Base-by-base conservation (phyloP, 2,797 vertebrate genomes). In the Chelon labrosus region DNA sequence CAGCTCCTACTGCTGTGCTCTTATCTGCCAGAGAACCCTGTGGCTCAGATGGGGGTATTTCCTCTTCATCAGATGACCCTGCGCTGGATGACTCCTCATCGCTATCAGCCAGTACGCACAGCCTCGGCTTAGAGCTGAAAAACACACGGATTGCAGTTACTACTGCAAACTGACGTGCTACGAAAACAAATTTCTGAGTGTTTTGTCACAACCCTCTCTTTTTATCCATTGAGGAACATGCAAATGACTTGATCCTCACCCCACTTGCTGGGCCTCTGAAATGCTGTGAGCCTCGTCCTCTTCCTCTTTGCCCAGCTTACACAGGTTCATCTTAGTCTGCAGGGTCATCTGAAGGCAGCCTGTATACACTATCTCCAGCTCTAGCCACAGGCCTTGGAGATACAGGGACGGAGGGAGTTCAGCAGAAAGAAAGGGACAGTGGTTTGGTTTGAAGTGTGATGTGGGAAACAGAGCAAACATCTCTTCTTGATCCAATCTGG, bases 261-360 rank as follows among this genome's bases (percentile, higher is more conserved):
- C 84, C 9, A 92, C 80, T 77, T 70, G 86, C 2, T 92, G 86
- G 7, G 81, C 85, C 65, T 95, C 93, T 61, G 72, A 86, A 7
- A 88, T 7, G 0, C 35, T 87, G 70, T 92, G 0, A 0, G 88
- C 72, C 55, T 95, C 95, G 4, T 93, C 94, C 2, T 89, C 85
- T 35, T 68, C 89, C 14, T 97, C 96, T 85, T 94, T 95, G 42
- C 96, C 95, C 70, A 97, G 91, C 67, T 96, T 97, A 81, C 93
- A 95, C 81, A 97, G 91, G 88, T 97, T 96, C 96, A 97, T 96
- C 87, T 97, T 97, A 0, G 96, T 97, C 89, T 97, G 94, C 5
- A 97, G 93, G 0, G 96, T 96, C 95, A 97, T 96, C 91, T 96
- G 95, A 76, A 97, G 90, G 1, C 93, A 93, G 59, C 96, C 96